phyloP scores from a whole-genome alignment of 2,797 vertebrate species.

The Meriones psammophilus region DNA sequence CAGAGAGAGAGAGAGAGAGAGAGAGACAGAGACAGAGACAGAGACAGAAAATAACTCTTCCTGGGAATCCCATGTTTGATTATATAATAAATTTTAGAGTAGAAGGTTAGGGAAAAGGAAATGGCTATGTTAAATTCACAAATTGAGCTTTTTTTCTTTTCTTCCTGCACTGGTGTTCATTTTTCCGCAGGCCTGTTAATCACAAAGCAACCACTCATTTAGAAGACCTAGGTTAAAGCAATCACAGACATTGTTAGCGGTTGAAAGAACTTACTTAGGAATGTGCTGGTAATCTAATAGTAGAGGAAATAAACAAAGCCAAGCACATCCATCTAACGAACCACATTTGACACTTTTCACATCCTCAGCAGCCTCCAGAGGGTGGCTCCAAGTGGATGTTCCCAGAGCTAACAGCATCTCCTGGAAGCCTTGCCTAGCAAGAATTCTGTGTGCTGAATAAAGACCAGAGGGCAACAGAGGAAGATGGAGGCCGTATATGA shows the following conservation, averaged over 20 bases:
- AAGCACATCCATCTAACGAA: background rate
- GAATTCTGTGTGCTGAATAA: background rate
- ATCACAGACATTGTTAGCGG: background rate
- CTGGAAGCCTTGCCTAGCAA: background rate
- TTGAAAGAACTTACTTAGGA: conserved; percentile 8
- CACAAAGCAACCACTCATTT: conserved; percentile 18
- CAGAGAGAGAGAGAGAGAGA: background rate
- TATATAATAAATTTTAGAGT: background rate
- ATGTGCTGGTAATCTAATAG: background rate
- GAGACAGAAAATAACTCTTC: background rate
- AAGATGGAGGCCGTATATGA: background rate
- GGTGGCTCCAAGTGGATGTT: accelerated
- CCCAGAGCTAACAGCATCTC: background rate
- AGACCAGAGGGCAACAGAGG: background rate
- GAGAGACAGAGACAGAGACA: background rate
- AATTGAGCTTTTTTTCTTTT: background rate
- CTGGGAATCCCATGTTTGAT: background rate
- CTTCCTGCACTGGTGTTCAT: background rate
- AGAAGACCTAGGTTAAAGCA: conserved; percentile 42
- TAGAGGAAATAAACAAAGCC: conserved; percentile 30
- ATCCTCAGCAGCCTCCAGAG: background rate
- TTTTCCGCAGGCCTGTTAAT: background rate
- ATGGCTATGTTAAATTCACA: conserved; percentile 1
- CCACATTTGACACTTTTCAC: background rate
- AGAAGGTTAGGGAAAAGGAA: background rate